phyloP scores from a whole-genome alignment of 2,888 invertebrate genomes.

The Eilema depressum region DNA sequence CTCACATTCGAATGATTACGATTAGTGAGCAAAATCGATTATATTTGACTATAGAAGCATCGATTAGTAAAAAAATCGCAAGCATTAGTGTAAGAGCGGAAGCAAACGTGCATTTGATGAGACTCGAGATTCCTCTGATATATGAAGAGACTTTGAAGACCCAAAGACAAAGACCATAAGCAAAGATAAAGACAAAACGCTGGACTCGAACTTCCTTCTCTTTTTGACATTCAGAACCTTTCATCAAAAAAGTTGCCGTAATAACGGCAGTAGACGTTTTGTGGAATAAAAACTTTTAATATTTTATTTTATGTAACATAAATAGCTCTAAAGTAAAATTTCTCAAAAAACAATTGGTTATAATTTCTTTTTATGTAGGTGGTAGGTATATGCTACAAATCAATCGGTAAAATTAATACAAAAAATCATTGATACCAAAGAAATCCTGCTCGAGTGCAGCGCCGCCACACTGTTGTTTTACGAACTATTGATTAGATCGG shows the following conservation, averaged over 20 bases:
- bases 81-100: conserved; percentile 52
- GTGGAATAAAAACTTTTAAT: conserved; percentile 25
- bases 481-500: neutral
- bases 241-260: conserved; percentile 47
- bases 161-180: conserved; percentile 61
- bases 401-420: too few relatives aligned
- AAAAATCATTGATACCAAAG: too few relatives aligned
- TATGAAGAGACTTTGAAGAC: conserved; percentile 65
- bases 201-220: conserved; percentile 68
- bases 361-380: too few relatives aligned
- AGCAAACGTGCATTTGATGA: conserved; percentile 48
- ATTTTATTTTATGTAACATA: neutral
- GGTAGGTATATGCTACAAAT: neutral
- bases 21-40: conserved; percentile 51
- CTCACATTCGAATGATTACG: conserved; percentile 71
- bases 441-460: neutral
- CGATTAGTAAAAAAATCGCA: conserved; percentile 47
- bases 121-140: conserved; percentile 60
- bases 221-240: conserved; percentile 67
- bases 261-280: conserved; percentile 22
- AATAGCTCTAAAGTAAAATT: neutral
- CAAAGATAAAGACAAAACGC: conserved; percentile 67
- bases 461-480: neutral
- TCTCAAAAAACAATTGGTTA: neutral
- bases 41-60: conserved; percentile 42